Evolutionary conservation across 1,140 invertebrate species (phyloP), one percentile per base, ranked within the genome.

Genomic region (Rhagoletis pomonella): DNA sequence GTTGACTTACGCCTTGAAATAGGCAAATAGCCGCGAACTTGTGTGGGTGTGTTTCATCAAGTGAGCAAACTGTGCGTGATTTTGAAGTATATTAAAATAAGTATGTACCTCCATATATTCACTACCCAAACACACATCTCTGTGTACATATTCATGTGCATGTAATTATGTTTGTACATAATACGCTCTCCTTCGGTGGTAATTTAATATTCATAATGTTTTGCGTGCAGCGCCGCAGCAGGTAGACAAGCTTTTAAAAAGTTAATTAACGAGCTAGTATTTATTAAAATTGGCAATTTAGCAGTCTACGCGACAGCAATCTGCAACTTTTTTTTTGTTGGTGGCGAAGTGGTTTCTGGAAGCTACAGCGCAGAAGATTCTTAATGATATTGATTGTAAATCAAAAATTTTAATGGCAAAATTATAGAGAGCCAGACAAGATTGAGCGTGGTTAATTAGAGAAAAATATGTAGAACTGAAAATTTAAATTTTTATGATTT

Each of bases 171-270:
- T 87, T 17, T 86, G 60, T 60, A 10, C 29, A 29, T 69, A 81
- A 60, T 73, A 87, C 50, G 88, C 87, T 89, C 88, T 60, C 88
- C 67, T 87, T 29, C 29, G 85, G 88, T 42, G 90, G 89, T 90
- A 91, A 91, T 91, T 91, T 91, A 91, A 91, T 91, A 91, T 91
- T 91, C 90, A 91, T 91, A 90, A 90, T 89, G 89, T 88, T 47
- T 81, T 81, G 44, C 29, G 47, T 55, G 73, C 47, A n/a, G 6
- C 73, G n/a, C 3, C n/a, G n/a, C 17, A 29, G 47, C 17, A 19
- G 44, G 47, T 10, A 81, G 73, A 81, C 47, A 29, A 81, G 47
- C 50, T 81, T 81, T 81, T 55, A 55, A 55, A 81, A 81, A 81
- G 73, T 81, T 81, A 81, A 81, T 81, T 81, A 81, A 81, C 44